A percentile compares a stretch with the other conserved stretches of the same genome.
Evolutionary conservation across 2,888 invertebrate genomes (phyloP).

Genomic region (Andrena bucephala): DNA sequence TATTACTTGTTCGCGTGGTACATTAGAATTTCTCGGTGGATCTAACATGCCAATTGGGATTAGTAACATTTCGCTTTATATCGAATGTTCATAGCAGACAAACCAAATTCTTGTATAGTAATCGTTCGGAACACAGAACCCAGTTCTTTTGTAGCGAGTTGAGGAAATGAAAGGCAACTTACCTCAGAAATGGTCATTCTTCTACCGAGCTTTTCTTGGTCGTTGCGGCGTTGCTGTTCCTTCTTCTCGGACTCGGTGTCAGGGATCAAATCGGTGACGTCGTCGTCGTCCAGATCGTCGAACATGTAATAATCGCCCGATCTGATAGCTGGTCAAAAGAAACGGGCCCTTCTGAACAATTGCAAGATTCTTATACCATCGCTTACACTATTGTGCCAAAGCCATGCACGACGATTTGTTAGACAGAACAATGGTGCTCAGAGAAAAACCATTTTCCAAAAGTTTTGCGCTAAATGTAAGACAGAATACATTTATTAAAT

Average conservation of each 20-base stretch:
- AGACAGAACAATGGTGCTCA: conserved; percentile 11
- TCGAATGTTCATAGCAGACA: conserved; percentile 52
- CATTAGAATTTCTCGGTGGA: conserved; percentile 39
- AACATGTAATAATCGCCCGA: conserved; percentile 99
- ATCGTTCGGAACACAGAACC: conserved; percentile 2
- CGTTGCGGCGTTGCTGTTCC: conserved; percentile 84
- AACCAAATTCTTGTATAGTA: conserved; percentile 44
- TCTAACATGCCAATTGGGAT: conserved; percentile 37
- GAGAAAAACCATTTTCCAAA: conserved; percentile 22
- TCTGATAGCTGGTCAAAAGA: conserved; percentile 92
- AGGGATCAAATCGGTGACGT: conserved; percentile 87
- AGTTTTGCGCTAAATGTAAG: conserved; percentile 8
- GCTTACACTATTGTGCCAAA: conserved; percentile 37
- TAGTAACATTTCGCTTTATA: conserved; percentile 47
- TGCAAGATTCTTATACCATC: no score
- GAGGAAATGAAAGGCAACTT: conserved; percentile 9
- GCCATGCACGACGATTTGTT: conserved; percentile 66
- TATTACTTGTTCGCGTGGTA: conserved; percentile 5
- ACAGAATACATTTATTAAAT: conserved; percentile 30
- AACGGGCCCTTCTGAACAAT: background rate
- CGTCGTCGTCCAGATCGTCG: conserved; percentile 95
- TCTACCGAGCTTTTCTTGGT: conserved; percentile 79
- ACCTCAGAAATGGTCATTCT: conserved; percentile 85
- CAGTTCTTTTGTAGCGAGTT: background rate
- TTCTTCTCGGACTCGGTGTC: conserved; percentile 87